Evolutionary conservation across 2,113 vertebrate genomes (phyloP).

Genomic region (Lethenteron camtschaticum): DNA sequence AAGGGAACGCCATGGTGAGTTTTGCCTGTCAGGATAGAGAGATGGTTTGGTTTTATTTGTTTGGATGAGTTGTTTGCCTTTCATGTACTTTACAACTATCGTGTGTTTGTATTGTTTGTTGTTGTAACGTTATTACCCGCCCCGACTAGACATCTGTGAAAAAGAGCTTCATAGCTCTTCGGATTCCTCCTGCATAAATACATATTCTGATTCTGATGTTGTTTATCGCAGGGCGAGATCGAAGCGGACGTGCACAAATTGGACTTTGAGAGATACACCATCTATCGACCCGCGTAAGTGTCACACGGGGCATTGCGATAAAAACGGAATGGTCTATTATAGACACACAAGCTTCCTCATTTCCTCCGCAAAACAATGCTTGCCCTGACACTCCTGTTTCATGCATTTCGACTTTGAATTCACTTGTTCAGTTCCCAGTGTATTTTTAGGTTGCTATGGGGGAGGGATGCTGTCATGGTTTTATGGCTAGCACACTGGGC

Average conservation of each 20-base stretch:
- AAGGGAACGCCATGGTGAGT: no score
- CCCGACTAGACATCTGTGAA: neutral
- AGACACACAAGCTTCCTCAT: no score
- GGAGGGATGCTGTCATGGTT: no score
- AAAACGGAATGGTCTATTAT: no score
- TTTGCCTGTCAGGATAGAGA: no score
- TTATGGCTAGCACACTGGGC: no score
- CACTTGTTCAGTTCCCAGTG: neutral
- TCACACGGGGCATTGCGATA: neutral
- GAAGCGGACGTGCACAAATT: slow-evolving; percentile 28
- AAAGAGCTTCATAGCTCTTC: neutral
- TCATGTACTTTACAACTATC: neutral
- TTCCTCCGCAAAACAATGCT: no score
- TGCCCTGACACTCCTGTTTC: no score
- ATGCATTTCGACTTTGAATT: no score
- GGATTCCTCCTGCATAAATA: slow-evolving; percentile 1
- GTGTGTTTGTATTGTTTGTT: no score
- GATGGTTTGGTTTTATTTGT: neutral
- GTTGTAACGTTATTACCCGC: no score
- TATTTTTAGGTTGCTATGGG: slow-evolving; percentile 2
- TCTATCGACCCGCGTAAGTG: slow-evolving; percentile 70
- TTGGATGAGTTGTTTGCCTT: neutral
- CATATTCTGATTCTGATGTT: neutral
- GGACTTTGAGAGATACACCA: slow-evolving; percentile 32
- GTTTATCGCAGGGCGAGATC: slow-evolving; percentile 45